Conservation (phyloP, 2,888 invertebrate genomes). For the Hyles lineata region DNA sequence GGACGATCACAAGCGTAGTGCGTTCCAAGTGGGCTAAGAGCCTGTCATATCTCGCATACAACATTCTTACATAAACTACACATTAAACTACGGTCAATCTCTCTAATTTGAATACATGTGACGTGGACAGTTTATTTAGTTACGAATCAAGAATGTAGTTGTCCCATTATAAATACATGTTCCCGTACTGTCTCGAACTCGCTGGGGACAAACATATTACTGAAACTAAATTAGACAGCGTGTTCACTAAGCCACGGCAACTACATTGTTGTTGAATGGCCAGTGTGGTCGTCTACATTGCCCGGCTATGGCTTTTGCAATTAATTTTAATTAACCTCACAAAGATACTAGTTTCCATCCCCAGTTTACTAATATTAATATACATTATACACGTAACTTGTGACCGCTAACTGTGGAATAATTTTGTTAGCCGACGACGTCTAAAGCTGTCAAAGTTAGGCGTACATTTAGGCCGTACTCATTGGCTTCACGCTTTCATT, state of each 20-base stretch:
- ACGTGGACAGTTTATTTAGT: neutral
- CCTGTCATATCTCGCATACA: neutral
- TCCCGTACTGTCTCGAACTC: neutral
- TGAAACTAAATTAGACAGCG: neutral
- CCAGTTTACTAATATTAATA: constrained; percentile 14
- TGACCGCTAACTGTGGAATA: neutral
- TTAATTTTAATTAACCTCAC: constrained; percentile 1
- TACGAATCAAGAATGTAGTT: neutral
- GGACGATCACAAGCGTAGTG: neutral
- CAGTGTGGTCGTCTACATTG: neutral
- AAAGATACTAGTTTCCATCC: neutral
- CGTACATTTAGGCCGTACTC: neutral
- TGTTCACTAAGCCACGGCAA: neutral
- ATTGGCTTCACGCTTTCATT: neutral
- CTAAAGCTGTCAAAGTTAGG: constrained; percentile 12
- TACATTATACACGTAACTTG: neutral
- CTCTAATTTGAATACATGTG: neutral
- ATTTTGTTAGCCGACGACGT: neutral
- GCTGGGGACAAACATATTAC: neutral
- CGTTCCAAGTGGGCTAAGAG: constrained; percentile 2
- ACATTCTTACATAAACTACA: neutral
- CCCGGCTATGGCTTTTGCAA: neutral
- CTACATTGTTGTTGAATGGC: neutral
- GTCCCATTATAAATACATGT: neutral
- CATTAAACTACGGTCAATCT: neutral